Evolutionary conservation across 2,113 vertebrate genomes (phyloP), one percentile per base, ranked within the genome.

Genomic region (Fukomys damarensis): DNA sequence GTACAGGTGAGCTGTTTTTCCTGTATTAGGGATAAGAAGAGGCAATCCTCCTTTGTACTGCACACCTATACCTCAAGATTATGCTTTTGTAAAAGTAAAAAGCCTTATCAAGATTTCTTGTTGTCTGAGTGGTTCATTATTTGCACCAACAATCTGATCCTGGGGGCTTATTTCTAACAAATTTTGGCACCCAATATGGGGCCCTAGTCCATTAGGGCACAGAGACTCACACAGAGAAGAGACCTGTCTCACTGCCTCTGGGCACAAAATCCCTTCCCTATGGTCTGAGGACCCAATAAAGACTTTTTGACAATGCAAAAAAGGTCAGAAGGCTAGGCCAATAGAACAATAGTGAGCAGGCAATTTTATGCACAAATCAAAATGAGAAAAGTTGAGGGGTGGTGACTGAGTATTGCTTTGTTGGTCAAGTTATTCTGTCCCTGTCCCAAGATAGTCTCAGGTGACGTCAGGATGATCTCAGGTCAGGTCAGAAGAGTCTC

Each of bases 341-440:
- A 22, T 3, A 70, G 17, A 19, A 70, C n/a, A 35, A 38, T 9
- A n/a, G n/a, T 7, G n/a, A 70, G 2, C 66, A 68, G 66, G 35
- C 35, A 38, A 70, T 14, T 35, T 6, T 3, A 3, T 70, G 35
- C n/a, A n/a, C 66, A 68, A 68, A 68, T 2, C 7, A n/a, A 20
- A 6, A 7, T 22, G 20, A 19, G 17, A 8, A 38, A n/a, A 9
- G 17, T 8, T 19, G 7, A 7, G 0, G n/a, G 0, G 6, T n/a
- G 4, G 32, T 56, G 16, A 58, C 17, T 20, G 66, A 20, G 7
- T 38, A 68, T 68, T 68, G 5, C 7, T n/a, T n/a, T 68, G 35
- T 2, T 20, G 66, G 7, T 38, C 35, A 17, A 58, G 56, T 58
- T 58, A 58, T 58, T 58, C 56, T 58, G 17, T 58, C 56, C 56